Conservation (phyloP, 2,113 vertebrate species). For the Anas platyrhynchos region DNA sequence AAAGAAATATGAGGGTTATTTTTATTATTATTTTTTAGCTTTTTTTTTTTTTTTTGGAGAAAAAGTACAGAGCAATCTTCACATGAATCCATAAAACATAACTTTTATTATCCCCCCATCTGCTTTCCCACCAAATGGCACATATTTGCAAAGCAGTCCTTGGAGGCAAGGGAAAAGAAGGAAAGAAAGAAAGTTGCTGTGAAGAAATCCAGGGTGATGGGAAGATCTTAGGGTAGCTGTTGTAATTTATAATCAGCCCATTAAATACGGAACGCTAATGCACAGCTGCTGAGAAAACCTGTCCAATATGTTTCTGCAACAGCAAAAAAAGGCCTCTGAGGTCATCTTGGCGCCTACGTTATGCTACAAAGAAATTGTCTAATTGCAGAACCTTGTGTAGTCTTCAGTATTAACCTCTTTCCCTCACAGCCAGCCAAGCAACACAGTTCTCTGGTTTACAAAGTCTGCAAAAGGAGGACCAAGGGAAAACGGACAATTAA, state of each 20-base stretch:
- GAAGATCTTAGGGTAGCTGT: constrained; percentile 16
- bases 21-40: not conserved
- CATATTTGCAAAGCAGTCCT: constrained; percentile 12
- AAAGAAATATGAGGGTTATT: not conserved
- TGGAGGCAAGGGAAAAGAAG: not conserved
- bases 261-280: constrained; percentile 48
- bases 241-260: constrained; percentile 57
- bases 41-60: not conserved
- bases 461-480: not conserved
- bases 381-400: constrained; percentile 56
- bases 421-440: not conserved
- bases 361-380: constrained; percentile 37
- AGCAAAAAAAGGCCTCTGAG: constrained; percentile 47
- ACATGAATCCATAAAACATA: not conserved
- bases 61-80: not conserved
- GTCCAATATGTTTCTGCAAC: constrained; percentile 40
- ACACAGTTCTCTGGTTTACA: not conserved
- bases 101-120: constrained; percentile 19
- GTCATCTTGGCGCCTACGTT: constrained; percentile 35
- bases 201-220: constrained; percentile 38
- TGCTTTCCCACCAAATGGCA: constrained; percentile 17
- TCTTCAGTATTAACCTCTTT: constrained; percentile 14
- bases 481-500: constrained; percentile 14
- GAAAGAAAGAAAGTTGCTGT: not conserved
- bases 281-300: constrained; percentile 62